Percentiles rank a stretch among this genome's conserved stretches.
Conservation (phyloP, 2,888 invertebrate species). For the Patella depressa region DNA sequence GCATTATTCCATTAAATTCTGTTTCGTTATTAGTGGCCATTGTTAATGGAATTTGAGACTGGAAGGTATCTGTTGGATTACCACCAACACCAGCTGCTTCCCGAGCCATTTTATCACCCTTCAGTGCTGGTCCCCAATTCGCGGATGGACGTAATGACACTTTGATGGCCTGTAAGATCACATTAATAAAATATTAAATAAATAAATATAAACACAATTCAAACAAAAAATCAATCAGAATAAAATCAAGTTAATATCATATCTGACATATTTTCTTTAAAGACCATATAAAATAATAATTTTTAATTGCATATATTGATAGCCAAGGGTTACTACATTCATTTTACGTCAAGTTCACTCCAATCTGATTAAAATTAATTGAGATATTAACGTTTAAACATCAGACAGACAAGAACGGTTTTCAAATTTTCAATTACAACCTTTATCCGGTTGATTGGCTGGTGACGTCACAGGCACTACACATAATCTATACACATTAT, state of each 20-base stretch:
- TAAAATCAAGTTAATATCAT: background rate
- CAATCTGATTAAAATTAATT: no score
- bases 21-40: background rate
- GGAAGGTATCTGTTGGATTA: constrained; percentile 37
- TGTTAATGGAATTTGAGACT: constrained; percentile 49
- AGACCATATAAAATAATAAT: no score
- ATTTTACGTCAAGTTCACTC: no score
- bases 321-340: no score
- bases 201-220: background rate
- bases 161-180: constrained; percentile 56
- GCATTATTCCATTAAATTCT: background rate
- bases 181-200: background rate
- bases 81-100: constrained; percentile 33
- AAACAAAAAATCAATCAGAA: background rate
- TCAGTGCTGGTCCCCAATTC: constrained; percentile 67
- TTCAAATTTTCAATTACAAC: no score
- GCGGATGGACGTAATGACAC: constrained; percentile 57
- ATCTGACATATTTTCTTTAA: background rate
- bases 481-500: no score
- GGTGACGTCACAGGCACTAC: no score
- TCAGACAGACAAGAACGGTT: no score
- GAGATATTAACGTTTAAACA: no score
- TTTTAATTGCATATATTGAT: no score
- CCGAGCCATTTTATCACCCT: constrained; percentile 45
- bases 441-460: no score